Conservation (phyloP, 2,113 vertebrate genomes). For the Sialia sialis region DNA sequence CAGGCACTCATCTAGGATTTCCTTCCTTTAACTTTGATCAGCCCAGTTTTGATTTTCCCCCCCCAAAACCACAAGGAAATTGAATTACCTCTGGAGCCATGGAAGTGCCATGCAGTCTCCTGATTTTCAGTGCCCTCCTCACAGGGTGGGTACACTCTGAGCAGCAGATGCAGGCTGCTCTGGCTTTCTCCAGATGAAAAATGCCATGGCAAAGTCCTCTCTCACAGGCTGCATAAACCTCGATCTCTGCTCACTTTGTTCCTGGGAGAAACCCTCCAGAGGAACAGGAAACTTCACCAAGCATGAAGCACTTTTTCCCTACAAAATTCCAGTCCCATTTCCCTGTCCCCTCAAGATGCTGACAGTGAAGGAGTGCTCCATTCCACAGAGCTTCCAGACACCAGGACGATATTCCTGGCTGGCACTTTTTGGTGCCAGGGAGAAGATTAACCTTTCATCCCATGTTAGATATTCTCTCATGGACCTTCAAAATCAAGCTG, state of each 20-base stretch:
- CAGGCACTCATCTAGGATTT: not conserved
- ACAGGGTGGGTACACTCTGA: not conserved
- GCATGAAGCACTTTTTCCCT: rapidly evolving
- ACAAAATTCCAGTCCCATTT: not conserved
- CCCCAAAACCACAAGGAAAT: not conserved
- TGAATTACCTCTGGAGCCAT: not conserved
- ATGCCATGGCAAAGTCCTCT: not conserved
- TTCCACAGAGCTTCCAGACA: not conserved
- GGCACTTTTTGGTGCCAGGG: not conserved
- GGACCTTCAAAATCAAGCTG: not conserved
- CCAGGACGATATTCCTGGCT: not conserved
- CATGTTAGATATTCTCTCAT: not conserved
- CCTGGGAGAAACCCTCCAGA: not conserved
- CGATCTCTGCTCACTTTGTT: not conserved
- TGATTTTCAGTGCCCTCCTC: not conserved
- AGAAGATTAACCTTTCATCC: not conserved
- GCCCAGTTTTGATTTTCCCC: not conserved
- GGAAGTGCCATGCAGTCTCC: not conserved
- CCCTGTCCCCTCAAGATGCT: not conserved
- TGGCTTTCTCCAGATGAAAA: not conserved
- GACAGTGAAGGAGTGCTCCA: not conserved
- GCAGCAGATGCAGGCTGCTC: not conserved
- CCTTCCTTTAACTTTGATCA: not conserved
- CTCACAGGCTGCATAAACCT: not conserved
- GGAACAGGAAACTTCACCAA: not conserved